These are phyloP conservation scores for Itoplectis maculator DNA, from an alignment of 2,888 invertebrate species.

Conservation along the genomic window DNA sequence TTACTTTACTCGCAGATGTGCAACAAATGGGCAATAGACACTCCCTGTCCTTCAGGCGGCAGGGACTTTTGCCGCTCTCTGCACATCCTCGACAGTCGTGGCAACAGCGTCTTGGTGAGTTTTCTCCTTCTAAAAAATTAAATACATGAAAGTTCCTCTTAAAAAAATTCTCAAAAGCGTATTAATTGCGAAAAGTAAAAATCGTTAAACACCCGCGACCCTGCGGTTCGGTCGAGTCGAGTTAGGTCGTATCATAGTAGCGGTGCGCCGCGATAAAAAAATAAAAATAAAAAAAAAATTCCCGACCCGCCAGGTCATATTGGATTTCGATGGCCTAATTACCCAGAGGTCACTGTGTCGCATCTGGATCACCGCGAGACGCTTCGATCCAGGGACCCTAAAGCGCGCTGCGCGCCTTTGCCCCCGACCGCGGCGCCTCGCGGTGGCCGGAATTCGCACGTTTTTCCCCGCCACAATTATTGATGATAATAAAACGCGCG, in stretches of 20 bases:
- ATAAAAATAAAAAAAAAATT: constrained; percentile 46
- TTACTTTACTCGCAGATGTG: constrained; percentile 84
- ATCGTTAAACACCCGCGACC: not conserved
- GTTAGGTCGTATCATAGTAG: constrained; percentile 28
- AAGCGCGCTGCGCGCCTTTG: constrained; percentile 15
- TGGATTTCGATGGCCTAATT: constrained; percentile 68
- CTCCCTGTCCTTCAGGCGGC: constrained; percentile 87
- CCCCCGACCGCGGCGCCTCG: not conserved
- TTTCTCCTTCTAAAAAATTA: constrained; percentile 48
- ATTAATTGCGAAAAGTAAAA: not conserved
- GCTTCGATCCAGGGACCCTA: constrained; percentile 48
- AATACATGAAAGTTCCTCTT: not conserved
- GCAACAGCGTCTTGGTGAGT: constrained; percentile 86
- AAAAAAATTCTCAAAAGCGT: not conserved
- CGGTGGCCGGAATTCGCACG: constrained; percentile 1
- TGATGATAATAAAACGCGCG: not conserved
- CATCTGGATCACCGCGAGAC: constrained; percentile 60
- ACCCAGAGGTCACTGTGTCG: constrained; percentile 66
- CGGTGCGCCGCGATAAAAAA: constrained; percentile 4
- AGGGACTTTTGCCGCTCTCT: constrained; percentile 88
- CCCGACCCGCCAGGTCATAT: constrained; percentile 56
- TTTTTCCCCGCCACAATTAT: not conserved
- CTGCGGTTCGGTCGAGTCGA: not conserved
- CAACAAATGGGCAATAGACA: constrained; percentile 88
- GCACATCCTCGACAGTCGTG: constrained; percentile 88